Evolutionary conservation across 2,797 vertebrate genomes (phyloP), one percentile per base, ranked within the genome.

Genomic region (Smutsia gigantea): DNA sequence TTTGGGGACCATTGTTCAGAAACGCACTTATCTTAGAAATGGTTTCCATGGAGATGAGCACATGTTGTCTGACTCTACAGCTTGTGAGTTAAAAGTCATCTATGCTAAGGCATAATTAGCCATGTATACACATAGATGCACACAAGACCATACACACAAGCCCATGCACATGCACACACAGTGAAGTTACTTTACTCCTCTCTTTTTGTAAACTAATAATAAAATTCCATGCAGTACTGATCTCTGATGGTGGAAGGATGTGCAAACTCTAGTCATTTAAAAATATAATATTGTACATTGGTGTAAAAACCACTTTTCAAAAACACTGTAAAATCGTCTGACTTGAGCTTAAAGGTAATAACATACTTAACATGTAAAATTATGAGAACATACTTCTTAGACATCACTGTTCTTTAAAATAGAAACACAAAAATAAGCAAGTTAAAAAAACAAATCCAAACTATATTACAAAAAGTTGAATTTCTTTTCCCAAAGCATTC

Each of bases 1-100:
- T 98, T 98, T 96, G 79, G 55, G 84, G 81, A 96, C 59, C 78
- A 97, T 96, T 97, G 96, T 97, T 98, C 96, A 86, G 81, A 78
- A 97, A 75, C 66, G 27, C 72, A 81, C 97, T 97, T 94, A 96
- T 94, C 94, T 97, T 87, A 95, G 96, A 97, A 96, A 83, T 97
- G 93, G 98, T 98, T 98, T 66, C 97, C 84, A 97, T 97, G 90
- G 98, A 85, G 92, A 98, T 87, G 68, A 97, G 86, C 55, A 96
- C 91, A 88, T 6, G 31, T 71, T 63, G 77, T 94, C 31, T 91
- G 94, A 79, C 87, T 93, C 55, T 87, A 94, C 95, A 89, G 78
- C 79, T 97, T 96, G 71, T 42, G 11, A 97, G 57, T 96, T 90
- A 91, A 78, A 96, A 97, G 79, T 93, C 66, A 93, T 97, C 85